Evolutionary conservation across 2,888 invertebrate species (phyloP), one percentile per base, ranked within the genome.

Genomic region (Limnephilus lunatus): DNA sequence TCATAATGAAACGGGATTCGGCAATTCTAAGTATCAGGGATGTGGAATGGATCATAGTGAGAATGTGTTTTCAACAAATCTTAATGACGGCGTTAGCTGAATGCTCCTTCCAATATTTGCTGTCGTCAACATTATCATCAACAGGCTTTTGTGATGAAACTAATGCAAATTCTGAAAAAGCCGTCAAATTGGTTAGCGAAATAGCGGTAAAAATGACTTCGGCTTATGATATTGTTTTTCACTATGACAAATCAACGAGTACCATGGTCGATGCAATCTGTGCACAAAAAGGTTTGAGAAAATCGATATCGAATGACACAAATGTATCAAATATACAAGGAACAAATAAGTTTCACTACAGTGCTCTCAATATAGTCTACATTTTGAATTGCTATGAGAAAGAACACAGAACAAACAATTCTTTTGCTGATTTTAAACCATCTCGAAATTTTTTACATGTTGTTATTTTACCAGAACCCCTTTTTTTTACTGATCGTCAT

Each of bases 141-240:
- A 14, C 30, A 11, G 25, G 44, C 30, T 25, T 12, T 15, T 44
- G 15, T 86, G 15, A 86, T 15, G 12, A 11, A 19, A 53, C 35
- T 11, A 48, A 83, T 53, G 32, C 3, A 19, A 31, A 53, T 32
- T 25, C 83, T 53, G 32, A 85, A 83, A 68, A 19, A 25, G 2
- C 68, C 19, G 35, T 90, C 11, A 39, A 85, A 25, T 90, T 90
- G 35, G 82, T 90, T 14, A 90, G 90, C 53, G 85, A 90, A 90
- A 90, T 90, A n/a, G 31, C 83, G 12, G 9, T 85, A 3, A 44
- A 85, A 85, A 85, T 85, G 85, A 31, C 90, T 31, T 90, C 85
- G 19, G 85, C n/a, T 32, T n/a, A 25, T 19, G 90, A 90, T n/a
- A 85, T 90, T 53, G 68, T 68, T 53, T 31, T 90, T 11, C 90